phyloP scores from a whole-genome alignment of 2,888 invertebrate genomes.

The Andrena dorsata region DNA sequence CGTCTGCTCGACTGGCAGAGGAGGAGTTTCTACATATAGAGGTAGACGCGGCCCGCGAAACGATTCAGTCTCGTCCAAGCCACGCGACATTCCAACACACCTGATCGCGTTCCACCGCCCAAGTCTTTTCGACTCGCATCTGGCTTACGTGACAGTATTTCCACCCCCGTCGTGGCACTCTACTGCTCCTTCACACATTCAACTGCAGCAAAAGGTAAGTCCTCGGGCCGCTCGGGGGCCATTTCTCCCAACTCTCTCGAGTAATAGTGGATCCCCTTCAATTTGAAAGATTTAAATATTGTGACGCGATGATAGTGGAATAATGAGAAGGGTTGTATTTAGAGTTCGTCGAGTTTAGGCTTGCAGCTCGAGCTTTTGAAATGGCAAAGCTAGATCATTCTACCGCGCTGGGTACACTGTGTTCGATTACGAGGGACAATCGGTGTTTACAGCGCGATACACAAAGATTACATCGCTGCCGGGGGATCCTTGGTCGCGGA shows the following conservation, averaged over 20 bases:
- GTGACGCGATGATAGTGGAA: too few species aligned
- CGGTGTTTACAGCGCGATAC: slow-evolving; percentile 5
- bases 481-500: slow-evolving; percentile 5
- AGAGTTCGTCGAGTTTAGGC: too few species aligned
- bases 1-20: slow-evolving; percentile 64
- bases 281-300: too few species aligned
- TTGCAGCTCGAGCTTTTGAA: too few species aligned
- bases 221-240: too few species aligned
- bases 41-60: slow-evolving; percentile 72
- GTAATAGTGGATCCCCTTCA: too few species aligned
- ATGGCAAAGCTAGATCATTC: neutral
- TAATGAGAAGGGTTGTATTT: too few species aligned
- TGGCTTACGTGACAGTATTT: too few species aligned
- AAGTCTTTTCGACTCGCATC: neutral
- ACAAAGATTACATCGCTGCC: neutral
- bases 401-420: neutral
- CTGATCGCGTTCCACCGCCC: slow-evolving; percentile 12
- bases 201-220: too few species aligned
- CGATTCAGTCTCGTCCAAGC: slow-evolving; percentile 78
- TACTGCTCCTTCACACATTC: too few species aligned
- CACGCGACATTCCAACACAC: slow-evolving; percentile 71
- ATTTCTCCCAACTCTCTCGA: too few species aligned
- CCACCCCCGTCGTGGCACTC: too few species aligned
- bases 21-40: slow-evolving; percentile 80
- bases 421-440: neutral